Evolutionary conservation across 2,888 invertebrate genomes (phyloP).

Genomic region (Homarus gammarus): DNA sequence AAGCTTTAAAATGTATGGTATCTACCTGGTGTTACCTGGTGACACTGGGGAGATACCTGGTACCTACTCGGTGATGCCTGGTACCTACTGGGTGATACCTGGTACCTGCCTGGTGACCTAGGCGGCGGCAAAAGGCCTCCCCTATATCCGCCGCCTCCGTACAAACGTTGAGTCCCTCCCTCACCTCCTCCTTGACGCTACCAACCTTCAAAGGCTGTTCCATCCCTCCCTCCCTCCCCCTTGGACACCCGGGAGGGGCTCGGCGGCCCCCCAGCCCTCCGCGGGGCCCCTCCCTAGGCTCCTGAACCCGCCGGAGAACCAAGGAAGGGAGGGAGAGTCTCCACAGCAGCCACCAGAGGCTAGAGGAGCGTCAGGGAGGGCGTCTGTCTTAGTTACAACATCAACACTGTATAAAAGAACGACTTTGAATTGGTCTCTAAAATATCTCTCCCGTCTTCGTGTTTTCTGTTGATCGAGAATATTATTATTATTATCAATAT

Average conservation of each 20-base stretch:
- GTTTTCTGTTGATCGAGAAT: conserved; percentile 34
- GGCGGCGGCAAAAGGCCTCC: background rate
- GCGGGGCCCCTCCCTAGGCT: conserved; percentile 47
- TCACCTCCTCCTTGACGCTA: background rate
- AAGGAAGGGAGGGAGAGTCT: too few relatives aligned
- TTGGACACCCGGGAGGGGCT: conserved; percentile 39
- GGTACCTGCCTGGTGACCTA: too few relatives aligned
- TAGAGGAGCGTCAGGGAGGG: too few relatives aligned
- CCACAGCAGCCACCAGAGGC: too few relatives aligned
- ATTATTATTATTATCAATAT: too few relatives aligned
- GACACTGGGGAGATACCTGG: too few relatives aligned
- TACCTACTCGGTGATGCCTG: background rate
- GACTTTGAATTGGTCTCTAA: conserved; percentile 44
- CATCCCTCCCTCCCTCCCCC: background rate
- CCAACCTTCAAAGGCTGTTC: too few relatives aligned
- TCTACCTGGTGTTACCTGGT: background rate
- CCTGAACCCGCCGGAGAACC: too few relatives aligned
- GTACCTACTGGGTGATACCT: too few relatives aligned
- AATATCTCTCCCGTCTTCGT: conserved; percentile 1
- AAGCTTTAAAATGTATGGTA: conserved; percentile 29
- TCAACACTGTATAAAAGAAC: too few relatives aligned
- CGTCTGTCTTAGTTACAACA: too few relatives aligned
- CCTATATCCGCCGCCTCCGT: conserved; percentile 1
- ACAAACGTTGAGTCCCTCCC: background rate
- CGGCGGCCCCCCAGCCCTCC: conserved; percentile 60